Percentiles rank a stretch among this genome's conserved stretches.
These are phyloP conservation scores for Campylomormyrus numenius DNA, from an alignment of 2,113 vertebrate species.

Conservation along the genomic window DNA sequence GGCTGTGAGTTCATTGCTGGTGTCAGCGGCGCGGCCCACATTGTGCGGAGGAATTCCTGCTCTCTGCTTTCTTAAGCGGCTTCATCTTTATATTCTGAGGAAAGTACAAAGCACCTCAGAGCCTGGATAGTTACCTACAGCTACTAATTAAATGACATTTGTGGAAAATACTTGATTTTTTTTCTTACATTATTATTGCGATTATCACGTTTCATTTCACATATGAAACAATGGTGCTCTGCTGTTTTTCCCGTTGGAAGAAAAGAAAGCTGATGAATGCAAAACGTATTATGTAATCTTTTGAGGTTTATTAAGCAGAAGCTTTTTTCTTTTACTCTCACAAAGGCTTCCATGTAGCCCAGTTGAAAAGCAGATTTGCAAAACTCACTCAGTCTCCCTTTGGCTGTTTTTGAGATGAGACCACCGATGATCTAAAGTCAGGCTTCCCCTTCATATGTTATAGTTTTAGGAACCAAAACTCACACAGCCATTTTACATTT, in stretches of 20 bases:
- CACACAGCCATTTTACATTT: neutral
- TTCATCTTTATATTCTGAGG: conserved; percentile 9
- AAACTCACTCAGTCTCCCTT: neutral
- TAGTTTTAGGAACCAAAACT: neutral
- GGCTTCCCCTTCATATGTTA: neutral
- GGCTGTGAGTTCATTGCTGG: conserved; percentile 5
- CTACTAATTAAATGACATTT: neutral
- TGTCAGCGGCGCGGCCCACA: neutral
- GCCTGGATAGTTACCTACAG: neutral
- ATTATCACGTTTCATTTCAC: neutral
- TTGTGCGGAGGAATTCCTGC: neutral
- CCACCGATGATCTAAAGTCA: neutral
- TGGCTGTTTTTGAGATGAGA: neutral
- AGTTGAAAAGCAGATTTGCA: neutral
- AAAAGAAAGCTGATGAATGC: neutral
- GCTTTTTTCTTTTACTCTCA: neutral
- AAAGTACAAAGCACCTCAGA: neutral
- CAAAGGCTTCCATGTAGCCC: neutral
- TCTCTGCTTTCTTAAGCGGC: neutral
- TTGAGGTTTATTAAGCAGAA: neutral
- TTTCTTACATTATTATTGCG: neutral
- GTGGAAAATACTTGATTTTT: neutral
- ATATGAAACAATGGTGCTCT: neutral
- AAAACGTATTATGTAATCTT: neutral
- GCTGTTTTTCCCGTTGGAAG: neutral